These are phyloP conservation scores for Cephus pygmeus DNA, from an alignment of 2,888 invertebrate genomes.

Conservation along the genomic window DNA sequence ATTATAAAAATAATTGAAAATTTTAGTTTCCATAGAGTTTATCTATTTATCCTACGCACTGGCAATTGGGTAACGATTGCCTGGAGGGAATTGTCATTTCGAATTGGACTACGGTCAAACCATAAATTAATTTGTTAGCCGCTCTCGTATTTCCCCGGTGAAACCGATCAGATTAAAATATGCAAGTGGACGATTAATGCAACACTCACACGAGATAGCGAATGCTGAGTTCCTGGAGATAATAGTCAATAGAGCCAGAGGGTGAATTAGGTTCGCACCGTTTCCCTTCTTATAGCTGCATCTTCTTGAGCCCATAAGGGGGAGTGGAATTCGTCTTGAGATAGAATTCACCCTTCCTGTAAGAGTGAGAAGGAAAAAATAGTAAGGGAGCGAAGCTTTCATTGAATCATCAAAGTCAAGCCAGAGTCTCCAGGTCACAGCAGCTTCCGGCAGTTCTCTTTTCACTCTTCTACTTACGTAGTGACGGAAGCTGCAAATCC, in stretches of 20 bases:
- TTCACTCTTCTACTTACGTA: slow-evolving; percentile 38
- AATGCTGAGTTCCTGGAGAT: background rate
- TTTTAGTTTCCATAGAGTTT: background rate
- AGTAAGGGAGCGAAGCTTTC: background rate
- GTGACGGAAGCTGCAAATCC: slow-evolving; percentile 46
- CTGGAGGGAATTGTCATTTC: no score
- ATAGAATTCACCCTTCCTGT: slow-evolving; percentile 42
- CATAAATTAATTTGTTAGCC: background rate
- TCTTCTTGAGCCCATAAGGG: slow-evolving; percentile 34
- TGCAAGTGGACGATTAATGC: background rate
- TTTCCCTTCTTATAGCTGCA: background rate
- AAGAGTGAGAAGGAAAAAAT: slow-evolving; percentile 14
- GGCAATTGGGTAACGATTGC: no score
- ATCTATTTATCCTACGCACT: no score
- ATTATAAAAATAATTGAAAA: background rate
- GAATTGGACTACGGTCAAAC: background rate
- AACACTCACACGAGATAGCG: background rate
- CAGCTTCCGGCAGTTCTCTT: background rate
- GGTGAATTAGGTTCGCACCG: background rate
- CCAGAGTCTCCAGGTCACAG: background rate
- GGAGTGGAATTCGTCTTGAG: slow-evolving; percentile 30
- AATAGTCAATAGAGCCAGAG: background rate
- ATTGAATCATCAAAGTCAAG: background rate
- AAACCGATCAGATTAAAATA: background rate
- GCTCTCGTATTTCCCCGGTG: background rate